Conservation (phyloP, 2,888 invertebrate genomes). For the Phyllotreta cruciferae region DNA sequence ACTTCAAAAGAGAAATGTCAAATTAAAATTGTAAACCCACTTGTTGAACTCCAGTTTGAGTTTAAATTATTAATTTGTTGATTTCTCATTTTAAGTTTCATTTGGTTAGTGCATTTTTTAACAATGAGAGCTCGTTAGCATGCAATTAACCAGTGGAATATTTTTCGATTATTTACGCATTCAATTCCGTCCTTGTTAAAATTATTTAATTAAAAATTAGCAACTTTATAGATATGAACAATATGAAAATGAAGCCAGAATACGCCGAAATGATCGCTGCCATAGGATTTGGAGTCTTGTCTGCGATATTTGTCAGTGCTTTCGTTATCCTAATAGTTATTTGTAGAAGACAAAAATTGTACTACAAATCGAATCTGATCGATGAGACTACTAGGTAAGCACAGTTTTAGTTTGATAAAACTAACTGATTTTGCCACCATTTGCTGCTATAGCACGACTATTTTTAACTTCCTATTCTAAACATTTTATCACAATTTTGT, state of each 20-base stretch:
- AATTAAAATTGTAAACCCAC: not conserved
- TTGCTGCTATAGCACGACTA: no score
- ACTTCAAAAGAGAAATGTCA: no score
- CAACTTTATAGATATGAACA: slow-evolving; percentile 14
- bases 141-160: slow-evolving; percentile 9
- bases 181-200: slow-evolving; percentile 55
- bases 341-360: slow-evolving; percentile 63
- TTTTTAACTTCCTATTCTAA: no score
- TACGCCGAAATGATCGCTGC: slow-evolving; percentile 73
- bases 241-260: slow-evolving; percentile 55
- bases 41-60: slow-evolving; percentile 6
- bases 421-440: no score
- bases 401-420: not conserved
- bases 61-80: slow-evolving; percentile 2
- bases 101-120: not conserved
- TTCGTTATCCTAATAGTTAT: slow-evolving; percentile 70
- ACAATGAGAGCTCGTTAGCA: slow-evolving; percentile 9
- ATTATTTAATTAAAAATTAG: slow-evolving; percentile 48
- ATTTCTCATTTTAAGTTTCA: not conserved
- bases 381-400: slow-evolving; percentile 27
- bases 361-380: slow-evolving; percentile 42
- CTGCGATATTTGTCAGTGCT: slow-evolving; percentile 73
- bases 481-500: no score
- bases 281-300: slow-evolving; percentile 71
- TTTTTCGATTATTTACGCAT: slow-evolving; percentile 23